Percentiles rank a stretch among this genome's conserved stretches.
Conservation (phyloP, 2,888 invertebrate species). For the Steinernema scapterisci region DNA sequence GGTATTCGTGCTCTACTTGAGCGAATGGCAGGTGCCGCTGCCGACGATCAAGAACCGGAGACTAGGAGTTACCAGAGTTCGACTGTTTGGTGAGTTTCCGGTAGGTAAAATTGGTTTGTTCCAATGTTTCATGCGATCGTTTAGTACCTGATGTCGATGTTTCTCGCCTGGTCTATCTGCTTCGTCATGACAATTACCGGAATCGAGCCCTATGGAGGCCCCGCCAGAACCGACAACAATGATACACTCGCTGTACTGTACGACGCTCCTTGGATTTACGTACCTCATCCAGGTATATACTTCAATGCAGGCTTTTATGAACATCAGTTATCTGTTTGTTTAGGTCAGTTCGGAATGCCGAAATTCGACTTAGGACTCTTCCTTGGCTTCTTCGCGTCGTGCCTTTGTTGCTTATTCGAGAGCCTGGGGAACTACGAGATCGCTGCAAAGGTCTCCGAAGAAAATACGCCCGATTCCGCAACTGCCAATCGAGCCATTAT, state of each 20-base stretch:
- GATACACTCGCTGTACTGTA: slow-evolving; percentile 49
- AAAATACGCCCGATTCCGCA: slow-evolving; percentile 52
- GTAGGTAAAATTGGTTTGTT: slow-evolving; percentile 36
- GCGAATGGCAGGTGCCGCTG: slow-evolving; percentile 52
- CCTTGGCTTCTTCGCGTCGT: slow-evolving; percentile 57
- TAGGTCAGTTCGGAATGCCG: slow-evolving; percentile 57
- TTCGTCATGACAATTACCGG: slow-evolving; percentile 53
- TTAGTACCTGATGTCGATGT: slow-evolving; percentile 56
- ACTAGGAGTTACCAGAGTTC: slow-evolving; percentile 38
- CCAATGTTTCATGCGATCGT: not conserved
- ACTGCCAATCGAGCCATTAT: slow-evolving; percentile 60
- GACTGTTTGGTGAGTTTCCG: slow-evolving; percentile 61
- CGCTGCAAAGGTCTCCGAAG: slow-evolving; percentile 50
- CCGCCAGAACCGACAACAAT: slow-evolving; percentile 56
- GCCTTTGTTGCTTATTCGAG: slow-evolving; percentile 56
- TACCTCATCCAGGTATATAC: slow-evolving; percentile 62
- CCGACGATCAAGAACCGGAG: slow-evolving; percentile 45
- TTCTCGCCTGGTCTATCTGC: slow-evolving; percentile 55
- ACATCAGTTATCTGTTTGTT: not conserved
- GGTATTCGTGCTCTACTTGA: slow-evolving; percentile 55
- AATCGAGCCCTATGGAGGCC: slow-evolving; percentile 49
- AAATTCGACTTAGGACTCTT: slow-evolving; percentile 51
- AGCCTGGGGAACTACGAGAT: slow-evolving; percentile 54
- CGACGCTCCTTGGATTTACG: slow-evolving; percentile 56
- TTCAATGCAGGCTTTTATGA: slow-evolving; percentile 23